phyloP scores from a whole-genome alignment of 2,888 invertebrate species.

The Agonopterix heracliana region DNA sequence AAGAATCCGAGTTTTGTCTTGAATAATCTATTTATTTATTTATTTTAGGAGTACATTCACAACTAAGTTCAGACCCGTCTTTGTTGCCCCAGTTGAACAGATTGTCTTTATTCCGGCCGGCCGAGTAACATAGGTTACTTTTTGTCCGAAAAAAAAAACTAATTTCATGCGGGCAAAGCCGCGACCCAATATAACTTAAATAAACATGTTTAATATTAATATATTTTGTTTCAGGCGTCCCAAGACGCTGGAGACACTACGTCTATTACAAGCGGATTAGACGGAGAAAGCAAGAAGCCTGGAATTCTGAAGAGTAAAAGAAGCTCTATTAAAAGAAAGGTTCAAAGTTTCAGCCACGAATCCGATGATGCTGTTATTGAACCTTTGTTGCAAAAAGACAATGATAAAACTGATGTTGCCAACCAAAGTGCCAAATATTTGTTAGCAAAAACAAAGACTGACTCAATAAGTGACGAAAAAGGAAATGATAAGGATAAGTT shows the following conservation, averaged over 20 bases:
- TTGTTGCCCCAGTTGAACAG: too few species aligned
- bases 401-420: slow-evolving; percentile 35
- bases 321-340: slow-evolving; percentile 57
- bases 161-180: too few species aligned
- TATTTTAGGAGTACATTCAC: too few species aligned
- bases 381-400: slow-evolving; percentile 58
- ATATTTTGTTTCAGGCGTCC: slow-evolving; percentile 52
- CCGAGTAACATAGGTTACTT: too few species aligned
- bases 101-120: too few species aligned
- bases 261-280: slow-evolving; percentile 59
- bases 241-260: slow-evolving; percentile 59
- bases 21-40: too few species aligned
- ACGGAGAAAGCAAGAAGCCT: slow-evolving; percentile 57
- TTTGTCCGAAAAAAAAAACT: too few species aligned
- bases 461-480: slow-evolving; percentile 34
- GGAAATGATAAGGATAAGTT: slow-evolving; percentile 34
- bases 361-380: slow-evolving; percentile 61
- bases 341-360: slow-evolving; percentile 52
- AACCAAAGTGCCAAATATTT: slow-evolving; percentile 61
- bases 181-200: too few species aligned
- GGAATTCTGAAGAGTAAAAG: slow-evolving; percentile 66
- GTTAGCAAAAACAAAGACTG: slow-evolving; percentile 58
- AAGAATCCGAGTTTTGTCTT: too few species aligned
- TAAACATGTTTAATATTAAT: not conserved
- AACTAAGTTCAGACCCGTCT: too few species aligned